These are phyloP conservation scores for Ophioderma brevispina DNA, from an alignment of 35 echinoderm and acorn worm species.

Conservation along the genomic window DNA sequence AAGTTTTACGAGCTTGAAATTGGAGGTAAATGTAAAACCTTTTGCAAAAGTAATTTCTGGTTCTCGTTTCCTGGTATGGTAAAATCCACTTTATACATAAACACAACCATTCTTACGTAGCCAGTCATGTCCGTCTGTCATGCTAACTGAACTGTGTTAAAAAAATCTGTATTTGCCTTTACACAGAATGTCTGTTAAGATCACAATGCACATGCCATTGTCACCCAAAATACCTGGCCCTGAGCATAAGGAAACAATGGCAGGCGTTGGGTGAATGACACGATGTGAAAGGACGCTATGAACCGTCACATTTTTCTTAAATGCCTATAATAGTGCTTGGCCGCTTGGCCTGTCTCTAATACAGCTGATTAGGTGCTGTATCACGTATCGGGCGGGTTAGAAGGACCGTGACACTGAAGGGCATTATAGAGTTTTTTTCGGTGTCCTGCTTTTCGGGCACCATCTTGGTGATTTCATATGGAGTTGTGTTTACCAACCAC, in stretches of 20 bases:
- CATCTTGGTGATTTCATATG: too few relatives aligned
- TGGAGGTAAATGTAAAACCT: too few relatives aligned
- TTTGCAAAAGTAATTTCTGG: too few relatives aligned
- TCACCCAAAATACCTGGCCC: neutral
- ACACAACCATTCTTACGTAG: neutral
- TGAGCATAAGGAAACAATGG: neutral
- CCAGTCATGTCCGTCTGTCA: neutral
- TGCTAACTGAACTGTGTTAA: neutral
- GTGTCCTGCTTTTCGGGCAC: too few relatives aligned
- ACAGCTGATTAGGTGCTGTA: neutral
- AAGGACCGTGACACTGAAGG: too few relatives aligned
- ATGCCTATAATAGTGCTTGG: neutral
- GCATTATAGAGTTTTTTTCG: too few relatives aligned
- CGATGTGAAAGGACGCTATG: neutral
- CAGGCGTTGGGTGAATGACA: neutral
- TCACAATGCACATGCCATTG: neutral
- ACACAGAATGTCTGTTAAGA: neutral
- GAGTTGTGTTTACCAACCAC: too few relatives aligned
- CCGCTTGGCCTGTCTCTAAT: neutral
- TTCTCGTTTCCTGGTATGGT: too few relatives aligned
- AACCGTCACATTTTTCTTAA: neutral
- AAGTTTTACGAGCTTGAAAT: too few relatives aligned
- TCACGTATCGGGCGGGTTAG: neutral
- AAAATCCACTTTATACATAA: too few relatives aligned
- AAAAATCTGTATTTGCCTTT: constrained; percentile 1